A percentile compares a stretch with the other conserved stretches of the same genome.
Conservation (phyloP, 2,888 invertebrate genomes). For the Thecophora atra region DNA sequence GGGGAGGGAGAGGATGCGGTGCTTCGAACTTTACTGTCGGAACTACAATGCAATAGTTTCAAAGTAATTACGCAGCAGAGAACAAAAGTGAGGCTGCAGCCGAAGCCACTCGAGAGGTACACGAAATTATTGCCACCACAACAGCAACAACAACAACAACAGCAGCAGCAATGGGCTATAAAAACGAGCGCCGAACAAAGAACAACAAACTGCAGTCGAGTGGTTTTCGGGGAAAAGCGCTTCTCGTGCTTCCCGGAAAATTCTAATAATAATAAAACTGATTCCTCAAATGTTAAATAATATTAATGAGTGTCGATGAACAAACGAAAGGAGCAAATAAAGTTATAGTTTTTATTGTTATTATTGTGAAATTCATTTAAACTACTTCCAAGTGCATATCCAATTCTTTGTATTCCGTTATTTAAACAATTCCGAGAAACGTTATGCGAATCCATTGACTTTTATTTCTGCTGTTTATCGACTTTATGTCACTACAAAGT, state of each 20-base stretch:
- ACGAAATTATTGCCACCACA: constrained; percentile 19
- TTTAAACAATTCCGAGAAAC: too few relatives aligned
- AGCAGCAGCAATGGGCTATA: neutral
- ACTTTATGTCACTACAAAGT: too few relatives aligned
- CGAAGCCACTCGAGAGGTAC: constrained; percentile 41
- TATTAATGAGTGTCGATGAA: neutral
- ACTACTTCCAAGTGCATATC: too few relatives aligned
- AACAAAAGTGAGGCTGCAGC: constrained; percentile 53
- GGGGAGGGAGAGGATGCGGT: neutral
- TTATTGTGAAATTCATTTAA: neutral
- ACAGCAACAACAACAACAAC: constrained; percentile 18
- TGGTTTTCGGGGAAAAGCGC: neutral
- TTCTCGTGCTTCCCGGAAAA: neutral
- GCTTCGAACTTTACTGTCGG: constrained; percentile 57
- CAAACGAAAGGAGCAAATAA: neutral
- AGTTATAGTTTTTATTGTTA: neutral
- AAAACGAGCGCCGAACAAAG: constrained; percentile 1
- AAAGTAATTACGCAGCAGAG: constrained; percentile 60
- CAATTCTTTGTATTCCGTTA: too few relatives aligned
- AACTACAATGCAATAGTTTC: constrained; percentile 55
- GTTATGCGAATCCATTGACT: too few relatives aligned
- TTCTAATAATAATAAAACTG: neutral
- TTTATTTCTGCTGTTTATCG: too few relatives aligned
- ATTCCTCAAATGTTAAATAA: neutral
- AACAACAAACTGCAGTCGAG: neutral